phyloP scores from a whole-genome alignment of 2,797 vertebrate genomes.

The Capromys pilorides region DNA sequence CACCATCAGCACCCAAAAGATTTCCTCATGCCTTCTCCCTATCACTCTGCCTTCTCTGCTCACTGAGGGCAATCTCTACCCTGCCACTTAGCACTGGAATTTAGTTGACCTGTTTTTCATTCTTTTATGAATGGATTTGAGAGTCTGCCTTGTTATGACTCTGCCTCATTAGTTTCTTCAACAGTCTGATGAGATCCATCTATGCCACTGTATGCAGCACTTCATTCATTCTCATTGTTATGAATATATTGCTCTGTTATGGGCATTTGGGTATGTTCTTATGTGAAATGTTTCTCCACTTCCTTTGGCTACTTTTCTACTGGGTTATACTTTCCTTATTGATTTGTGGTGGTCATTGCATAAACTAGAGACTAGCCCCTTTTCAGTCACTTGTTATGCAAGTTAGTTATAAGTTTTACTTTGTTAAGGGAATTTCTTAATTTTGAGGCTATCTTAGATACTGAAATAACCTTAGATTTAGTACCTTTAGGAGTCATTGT shows the following conservation, averaged over 20 bases:
- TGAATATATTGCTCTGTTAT: too few relatives aligned
- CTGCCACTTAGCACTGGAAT: not conserved
- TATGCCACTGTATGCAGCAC: not conserved
- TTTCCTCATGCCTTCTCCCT: too few relatives aligned
- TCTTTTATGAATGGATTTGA: not conserved
- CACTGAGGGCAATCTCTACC: fast-evolving
- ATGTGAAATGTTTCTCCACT: not conserved
- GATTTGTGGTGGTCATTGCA: not conserved
- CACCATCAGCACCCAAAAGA: too few relatives aligned
- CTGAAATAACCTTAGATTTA: not conserved
- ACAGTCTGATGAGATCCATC: not conserved
- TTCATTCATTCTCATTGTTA: not conserved
- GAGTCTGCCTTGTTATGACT: too few relatives aligned
- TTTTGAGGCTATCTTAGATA: not conserved
- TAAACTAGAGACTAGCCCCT: not conserved
- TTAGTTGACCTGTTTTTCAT: not conserved
- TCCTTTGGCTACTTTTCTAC: not conserved
- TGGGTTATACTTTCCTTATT: not conserved
- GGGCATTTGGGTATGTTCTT: not conserved
- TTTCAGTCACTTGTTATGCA: not conserved
- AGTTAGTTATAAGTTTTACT: not conserved
- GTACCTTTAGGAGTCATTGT: not conserved
- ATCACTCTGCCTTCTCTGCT: too few relatives aligned
- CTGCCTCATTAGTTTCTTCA: not conserved
- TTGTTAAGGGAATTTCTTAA: not conserved